Conservation (phyloP, 2,113 vertebrate genomes). For the Sitta europaea region DNA sequence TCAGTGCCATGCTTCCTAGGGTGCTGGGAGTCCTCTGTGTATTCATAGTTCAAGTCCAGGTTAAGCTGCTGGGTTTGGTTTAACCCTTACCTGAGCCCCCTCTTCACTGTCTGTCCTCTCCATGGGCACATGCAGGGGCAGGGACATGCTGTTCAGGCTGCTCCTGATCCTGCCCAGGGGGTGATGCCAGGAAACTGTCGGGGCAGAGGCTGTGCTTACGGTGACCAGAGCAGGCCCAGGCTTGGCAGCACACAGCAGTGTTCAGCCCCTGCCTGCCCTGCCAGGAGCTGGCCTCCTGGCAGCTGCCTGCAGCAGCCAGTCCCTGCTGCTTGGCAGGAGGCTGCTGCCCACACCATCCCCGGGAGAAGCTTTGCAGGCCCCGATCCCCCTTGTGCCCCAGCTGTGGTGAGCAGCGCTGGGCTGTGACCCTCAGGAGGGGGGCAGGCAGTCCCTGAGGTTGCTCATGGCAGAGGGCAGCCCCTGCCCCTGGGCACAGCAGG, state of each 20-base stretch:
- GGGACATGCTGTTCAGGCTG: neutral
- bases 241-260: neutral
- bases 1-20: neutral
- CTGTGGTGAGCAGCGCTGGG: rapidly evolving
- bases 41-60: neutral
- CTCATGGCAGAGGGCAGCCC: neutral
- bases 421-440: neutral
- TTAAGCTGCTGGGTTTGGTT: neutral
- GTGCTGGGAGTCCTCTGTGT: neutral
- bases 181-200: neutral
- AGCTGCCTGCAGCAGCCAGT: neutral
- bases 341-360: rapidly evolving
- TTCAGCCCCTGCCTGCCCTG: neutral
- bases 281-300: neutral
- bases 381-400: rapidly evolving
- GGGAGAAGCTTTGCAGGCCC: neutral
- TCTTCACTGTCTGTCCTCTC: neutral
- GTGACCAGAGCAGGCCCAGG: rapidly evolving
- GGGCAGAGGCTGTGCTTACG: neutral
- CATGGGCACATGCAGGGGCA: rapidly evolving
- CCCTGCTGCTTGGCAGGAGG: neutral
- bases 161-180: neutral
- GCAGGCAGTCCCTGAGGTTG: neutral
- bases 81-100: neutral
- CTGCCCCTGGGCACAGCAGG: neutral